phyloP scores from a whole-genome alignment of 2,113 vertebrate genomes.

The Malaclemys terrapin region DNA sequence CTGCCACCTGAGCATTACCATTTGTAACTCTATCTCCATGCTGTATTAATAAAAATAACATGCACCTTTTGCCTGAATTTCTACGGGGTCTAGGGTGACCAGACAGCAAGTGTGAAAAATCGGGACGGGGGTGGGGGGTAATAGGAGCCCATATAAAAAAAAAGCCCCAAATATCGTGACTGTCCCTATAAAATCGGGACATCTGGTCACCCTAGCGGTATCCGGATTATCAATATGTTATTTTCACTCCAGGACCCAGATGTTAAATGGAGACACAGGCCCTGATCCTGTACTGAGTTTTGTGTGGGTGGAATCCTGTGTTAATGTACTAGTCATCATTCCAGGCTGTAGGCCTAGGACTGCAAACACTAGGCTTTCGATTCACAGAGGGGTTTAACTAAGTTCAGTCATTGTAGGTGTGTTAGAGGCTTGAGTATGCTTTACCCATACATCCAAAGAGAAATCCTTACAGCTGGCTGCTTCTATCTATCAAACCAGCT shows the following conservation, averaged over 20 bases:
- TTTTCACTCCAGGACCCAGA: not conserved
- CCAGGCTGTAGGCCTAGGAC: not conserved
- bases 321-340: not conserved
- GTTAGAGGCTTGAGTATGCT: not conserved
- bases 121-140: too few relatives aligned
- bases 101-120: too few relatives aligned
- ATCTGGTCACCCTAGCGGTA: not conserved
- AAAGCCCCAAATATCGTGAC: too few relatives aligned
- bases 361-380: not conserved
- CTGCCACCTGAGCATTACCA: not conserved
- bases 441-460: not conserved
- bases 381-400: not conserved
- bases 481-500: not conserved
- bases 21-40: slow-evolving; percentile 22
- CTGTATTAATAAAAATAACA: slow-evolving; percentile 23
- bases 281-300: not conserved
- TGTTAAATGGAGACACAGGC: not conserved
- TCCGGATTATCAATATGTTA: not conserved
- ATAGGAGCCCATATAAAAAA: too few relatives aligned
- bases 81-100: not conserved
- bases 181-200: too few relatives aligned
- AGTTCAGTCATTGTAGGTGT: not conserved
- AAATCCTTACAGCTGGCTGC: not conserved
- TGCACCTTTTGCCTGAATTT: not conserved
- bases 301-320: not conserved